These are phyloP conservation scores for Drosophila pachea DNA, from an alignment of 1,140 invertebrate genomes.

Conservation along the genomic window DNA sequence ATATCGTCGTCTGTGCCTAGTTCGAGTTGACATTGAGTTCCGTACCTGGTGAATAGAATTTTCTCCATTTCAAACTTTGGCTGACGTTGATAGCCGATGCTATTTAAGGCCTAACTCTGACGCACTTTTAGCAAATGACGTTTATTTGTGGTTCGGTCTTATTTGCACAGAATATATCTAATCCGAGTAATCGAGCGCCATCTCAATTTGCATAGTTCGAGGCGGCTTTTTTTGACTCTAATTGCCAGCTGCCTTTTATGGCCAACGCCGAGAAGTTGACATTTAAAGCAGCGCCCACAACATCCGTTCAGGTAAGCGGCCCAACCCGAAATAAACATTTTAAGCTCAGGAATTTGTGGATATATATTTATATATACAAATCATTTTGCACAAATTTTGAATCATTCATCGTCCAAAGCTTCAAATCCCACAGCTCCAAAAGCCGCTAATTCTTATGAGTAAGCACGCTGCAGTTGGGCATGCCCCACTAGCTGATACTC, in stretches of 20 bases:
- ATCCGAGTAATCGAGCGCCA: slow-evolving; percentile 23
- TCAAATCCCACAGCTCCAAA: background rate
- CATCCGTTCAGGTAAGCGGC: slow-evolving; percentile 49
- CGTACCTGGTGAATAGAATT: no score
- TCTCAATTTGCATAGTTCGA: slow-evolving; percentile 24
- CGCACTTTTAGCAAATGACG: background rate
- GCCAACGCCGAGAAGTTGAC: slow-evolving; percentile 52
- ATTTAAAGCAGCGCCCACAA: slow-evolving; percentile 66
- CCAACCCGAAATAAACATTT: slow-evolving; percentile 48
- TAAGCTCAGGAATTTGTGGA: slow-evolving; percentile 24
- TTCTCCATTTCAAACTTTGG: no score
- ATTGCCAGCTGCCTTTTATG: slow-evolving; percentile 65
- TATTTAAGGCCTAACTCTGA: slow-evolving; percentile 17
- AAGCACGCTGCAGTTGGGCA: no score
- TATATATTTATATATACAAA: slow-evolving; percentile 21
- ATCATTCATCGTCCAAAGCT: slow-evolving; percentile 18
- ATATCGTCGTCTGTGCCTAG: slow-evolving; percentile 7
- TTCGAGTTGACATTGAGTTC: slow-evolving; percentile 16
- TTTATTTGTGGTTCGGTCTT: background rate
- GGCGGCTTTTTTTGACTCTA: slow-evolving; percentile 36
- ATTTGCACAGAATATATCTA: slow-evolving; percentile 23
- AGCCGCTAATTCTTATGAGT: background rate
- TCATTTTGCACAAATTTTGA: slow-evolving; percentile 43
- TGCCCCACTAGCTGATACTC: no score
- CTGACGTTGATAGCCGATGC: slow-evolving; percentile 1